These are phyloP conservation scores for Atta cephalotes DNA, from an alignment of 1,140 invertebrate species.

Conservation along the genomic window DNA sequence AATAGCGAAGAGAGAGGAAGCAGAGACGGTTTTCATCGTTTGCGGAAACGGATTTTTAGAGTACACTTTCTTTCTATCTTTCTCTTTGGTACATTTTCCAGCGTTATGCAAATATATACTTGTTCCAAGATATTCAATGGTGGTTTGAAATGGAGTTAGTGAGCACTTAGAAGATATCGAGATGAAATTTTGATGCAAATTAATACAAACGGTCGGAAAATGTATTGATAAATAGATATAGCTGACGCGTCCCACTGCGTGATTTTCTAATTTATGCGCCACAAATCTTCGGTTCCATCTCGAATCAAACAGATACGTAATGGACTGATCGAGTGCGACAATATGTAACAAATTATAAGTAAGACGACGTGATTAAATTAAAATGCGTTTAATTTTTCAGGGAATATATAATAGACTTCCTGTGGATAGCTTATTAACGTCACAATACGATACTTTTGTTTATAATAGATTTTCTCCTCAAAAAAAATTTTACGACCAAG, in stretches of 20 bases:
- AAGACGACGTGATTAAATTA: conserved; percentile 58
- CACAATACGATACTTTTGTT: conserved; percentile 44
- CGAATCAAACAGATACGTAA: conserved; percentile 40
- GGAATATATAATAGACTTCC: conserved; percentile 71
- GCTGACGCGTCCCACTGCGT: neutral
- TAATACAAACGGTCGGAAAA: neutral
- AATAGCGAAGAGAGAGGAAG: neutral
- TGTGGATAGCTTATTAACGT: conserved; percentile 57
- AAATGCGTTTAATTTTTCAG: conserved; percentile 68
- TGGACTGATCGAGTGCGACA: conserved; percentile 56
- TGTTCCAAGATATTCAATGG: neutral
- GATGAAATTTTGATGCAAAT: conserved; percentile 8
- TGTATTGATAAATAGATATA: neutral
- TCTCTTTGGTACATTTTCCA: neutral
- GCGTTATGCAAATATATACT: conserved; percentile 17
- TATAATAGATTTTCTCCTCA: conserved; percentile 69
- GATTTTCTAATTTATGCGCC: conserved; percentile 61
- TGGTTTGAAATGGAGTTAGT: neutral
- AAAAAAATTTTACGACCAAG: conserved; percentile 45
- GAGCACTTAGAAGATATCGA: conserved; percentile 13
- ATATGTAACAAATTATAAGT: conserved; percentile 74
- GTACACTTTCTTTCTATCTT: neutral
- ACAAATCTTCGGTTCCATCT: conserved; percentile 67
- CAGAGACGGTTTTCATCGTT: neutral
- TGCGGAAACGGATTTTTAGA: conserved; percentile 29